Percentiles rank a stretch among this genome's conserved stretches.
These are phyloP conservation scores for Limanda limanda DNA, from an alignment of 2,113 vertebrate species.

Conservation along the genomic window DNA sequence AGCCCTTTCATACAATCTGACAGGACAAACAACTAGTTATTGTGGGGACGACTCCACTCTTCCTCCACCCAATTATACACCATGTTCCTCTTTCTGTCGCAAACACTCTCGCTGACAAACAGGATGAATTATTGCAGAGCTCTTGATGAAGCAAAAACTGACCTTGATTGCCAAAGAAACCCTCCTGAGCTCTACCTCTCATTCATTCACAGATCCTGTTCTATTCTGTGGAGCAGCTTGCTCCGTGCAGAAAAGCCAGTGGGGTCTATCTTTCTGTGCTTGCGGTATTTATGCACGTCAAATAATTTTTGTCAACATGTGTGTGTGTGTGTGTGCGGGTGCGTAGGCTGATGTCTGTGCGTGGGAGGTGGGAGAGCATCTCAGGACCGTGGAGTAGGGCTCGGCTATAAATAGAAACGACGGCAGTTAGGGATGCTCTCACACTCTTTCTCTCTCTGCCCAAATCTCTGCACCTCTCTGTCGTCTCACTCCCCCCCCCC, in stretches of 20 bases:
- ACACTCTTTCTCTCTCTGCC: conserved; percentile 58
- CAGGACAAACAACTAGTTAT: conserved; percentile 87
- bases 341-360: conserved; percentile 55
- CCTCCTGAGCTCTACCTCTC: conserved; percentile 34
- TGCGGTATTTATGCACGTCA: conserved; percentile 30
- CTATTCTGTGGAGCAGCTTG: conserved; percentile 14
- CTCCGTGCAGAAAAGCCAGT: conserved; percentile 4
- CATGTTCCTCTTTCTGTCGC: conserved; percentile 54
- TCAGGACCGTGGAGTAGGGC: conserved; percentile 73
- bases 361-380: conserved; percentile 71
- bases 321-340: conserved; percentile 25
- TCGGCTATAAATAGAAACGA: conserved; percentile 77
- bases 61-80: conserved; percentile 38
- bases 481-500: conserved; percentile 52
- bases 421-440: conserved; percentile 74
- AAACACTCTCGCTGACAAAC: conserved; percentile 47
- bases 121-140: conserved; percentile 59
- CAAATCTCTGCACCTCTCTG: conserved; percentile 74
- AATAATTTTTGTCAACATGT: conserved; percentile 36
- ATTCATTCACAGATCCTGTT: conserved; percentile 47
- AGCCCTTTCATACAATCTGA: conserved; percentile 81
- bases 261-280: conserved; percentile 5
- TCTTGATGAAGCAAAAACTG: conserved; percentile 44
- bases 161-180: conserved; percentile 53
- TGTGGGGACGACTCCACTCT: conserved; percentile 61